Conservation (phyloP, 2,113 vertebrate genomes). For the cattle (Bos taurus) region ARS-UCD2.0 NC_037337.1:25578001-25578500, state of each 20-base stretch:
- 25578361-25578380: background rate
- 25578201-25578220: background rate
- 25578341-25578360: background rate
- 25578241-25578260: background rate
- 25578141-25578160: background rate
- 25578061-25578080: background rate
- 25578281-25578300: background rate
- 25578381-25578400: background rate
- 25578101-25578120: background rate
- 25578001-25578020: background rate
- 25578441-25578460: background rate
- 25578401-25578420: background rate
- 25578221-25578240: background rate
- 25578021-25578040: background rate
- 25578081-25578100: background rate
- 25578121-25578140: background rate
- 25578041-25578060: background rate
- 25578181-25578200: background rate
- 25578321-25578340: background rate
- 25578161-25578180: background rate
- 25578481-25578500: background rate
- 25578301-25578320: background rate
- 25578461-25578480: background rate
- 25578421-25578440: background rate
- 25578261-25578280: background rate